Conservation (phyloP, 2,113 vertebrate species). For the Anguilla rostrata region DNA sequence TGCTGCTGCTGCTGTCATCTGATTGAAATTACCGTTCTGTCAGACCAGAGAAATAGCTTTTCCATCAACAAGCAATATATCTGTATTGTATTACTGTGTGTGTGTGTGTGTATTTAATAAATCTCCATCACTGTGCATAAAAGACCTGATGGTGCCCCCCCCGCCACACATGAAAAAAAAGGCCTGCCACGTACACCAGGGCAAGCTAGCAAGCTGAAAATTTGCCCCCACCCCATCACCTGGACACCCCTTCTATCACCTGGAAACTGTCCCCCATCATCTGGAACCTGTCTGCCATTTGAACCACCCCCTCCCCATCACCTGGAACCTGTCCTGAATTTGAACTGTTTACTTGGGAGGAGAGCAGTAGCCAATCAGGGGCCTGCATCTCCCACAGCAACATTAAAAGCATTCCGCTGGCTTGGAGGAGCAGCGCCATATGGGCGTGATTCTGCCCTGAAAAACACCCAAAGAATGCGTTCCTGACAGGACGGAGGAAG, state of each 20-base stretch:
- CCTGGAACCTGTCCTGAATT: background rate
- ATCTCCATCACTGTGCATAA: too few relatives aligned
- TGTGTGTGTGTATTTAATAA: background rate
- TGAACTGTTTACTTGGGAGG: background rate
- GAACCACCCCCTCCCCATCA: background rate
- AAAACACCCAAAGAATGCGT: constrained; percentile 33
- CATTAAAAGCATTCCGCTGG: constrained; percentile 42
- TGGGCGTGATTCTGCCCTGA: constrained; percentile 36
- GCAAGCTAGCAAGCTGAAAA: too few relatives aligned
- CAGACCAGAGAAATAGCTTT: too few relatives aligned
- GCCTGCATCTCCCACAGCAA: background rate
- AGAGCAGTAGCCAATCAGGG: constrained; percentile 6
- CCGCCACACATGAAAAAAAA: too few relatives aligned
- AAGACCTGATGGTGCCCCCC: too few relatives aligned
- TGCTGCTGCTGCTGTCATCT: too few relatives aligned
- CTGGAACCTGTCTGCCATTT: background rate
- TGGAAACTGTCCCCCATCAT: background rate
- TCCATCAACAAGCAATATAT: too few relatives aligned
- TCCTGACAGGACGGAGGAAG: constrained; percentile 24
- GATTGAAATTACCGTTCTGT: too few relatives aligned
- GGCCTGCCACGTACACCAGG: too few relatives aligned
- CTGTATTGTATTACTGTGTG: background rate
- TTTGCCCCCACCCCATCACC: background rate
- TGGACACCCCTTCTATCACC: background rate
- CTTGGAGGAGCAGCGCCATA: constrained; percentile 22